phyloP scores from a whole-genome alignment of 2,888 invertebrate species.

The Polydrusus pterygomalis region DNA sequence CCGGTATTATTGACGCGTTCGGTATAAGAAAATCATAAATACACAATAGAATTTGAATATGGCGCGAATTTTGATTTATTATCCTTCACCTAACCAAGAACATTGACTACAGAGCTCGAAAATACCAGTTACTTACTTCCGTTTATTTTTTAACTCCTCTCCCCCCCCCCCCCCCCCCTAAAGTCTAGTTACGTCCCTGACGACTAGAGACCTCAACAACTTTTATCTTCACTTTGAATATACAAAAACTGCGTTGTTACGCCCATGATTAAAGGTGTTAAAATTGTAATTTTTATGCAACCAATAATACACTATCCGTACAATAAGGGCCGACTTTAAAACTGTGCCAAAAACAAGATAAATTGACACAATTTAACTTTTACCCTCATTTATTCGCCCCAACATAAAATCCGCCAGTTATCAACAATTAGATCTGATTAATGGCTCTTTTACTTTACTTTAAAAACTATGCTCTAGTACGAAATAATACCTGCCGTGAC shows the following conservation, averaged over 20 bases:
- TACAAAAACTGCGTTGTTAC: background rate
- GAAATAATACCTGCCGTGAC: conserved; percentile 41
- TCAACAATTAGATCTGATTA: conserved; percentile 28
- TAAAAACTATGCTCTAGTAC: conserved; percentile 6
- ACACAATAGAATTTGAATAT: too few species aligned
- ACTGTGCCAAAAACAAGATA: conserved; percentile 10
- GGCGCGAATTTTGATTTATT: too few species aligned
- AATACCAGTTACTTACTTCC: too few species aligned
- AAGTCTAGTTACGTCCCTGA: too few species aligned
- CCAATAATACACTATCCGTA: conserved; percentile 11
- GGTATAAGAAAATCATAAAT: too few species aligned
- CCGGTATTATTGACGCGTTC: too few species aligned
- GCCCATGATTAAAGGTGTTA: conserved; percentile 4
- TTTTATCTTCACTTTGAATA: background rate
- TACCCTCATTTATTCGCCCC: conserved; percentile 1
- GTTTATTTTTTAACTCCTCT: too few species aligned
- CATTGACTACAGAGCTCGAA: too few species aligned
- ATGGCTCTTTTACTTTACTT: conserved; percentile 11
- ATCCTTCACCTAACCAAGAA: too few species aligned
- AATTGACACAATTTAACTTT: conserved; percentile 8
- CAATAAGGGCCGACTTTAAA: conserved; percentile 13
- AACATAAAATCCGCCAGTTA: background rate
- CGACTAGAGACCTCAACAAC: too few species aligned
- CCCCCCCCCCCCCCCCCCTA: too few species aligned
- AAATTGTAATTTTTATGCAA: conserved; percentile 18